Evolutionary conservation across 2,797 vertebrate species (phyloP), one percentile per base, ranked within the genome.

Genomic region (Numenius phaeopus): DNA sequence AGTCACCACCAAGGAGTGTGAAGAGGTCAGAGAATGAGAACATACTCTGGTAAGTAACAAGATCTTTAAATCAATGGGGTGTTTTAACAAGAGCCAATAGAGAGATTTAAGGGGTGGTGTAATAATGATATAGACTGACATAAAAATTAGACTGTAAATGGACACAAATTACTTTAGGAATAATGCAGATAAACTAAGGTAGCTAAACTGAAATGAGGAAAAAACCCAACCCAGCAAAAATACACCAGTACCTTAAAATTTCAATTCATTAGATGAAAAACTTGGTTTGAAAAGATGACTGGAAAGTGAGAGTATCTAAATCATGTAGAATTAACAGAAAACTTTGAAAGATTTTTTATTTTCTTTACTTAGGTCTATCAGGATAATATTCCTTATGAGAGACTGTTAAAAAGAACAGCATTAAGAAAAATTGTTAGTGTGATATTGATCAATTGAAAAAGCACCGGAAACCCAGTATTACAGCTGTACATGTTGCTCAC

Each of bases 21-120:
- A 89, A 90, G 85, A 94, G 93, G 94, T 96, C 94, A 95, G 75
- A 92, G 93, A 90, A 89, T 81, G 50, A 90, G 95, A 94, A 92
- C 65, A 85, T 49, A 59, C 52, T 65, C 62, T n/a, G 44, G 75
- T 73, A 86, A 89, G 87, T 92, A 96, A 92, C 5, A 0, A 92
- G 73, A 94, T 70, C 58, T 95, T 95, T 87, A 93, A 96, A 97
- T 91, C 88, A 93, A 73, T 81, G 67, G 39, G 47, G 50, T 87
- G 71, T 84, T 97, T 92, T 78, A 91, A 82, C 61, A 97, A 71
- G 40, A 90, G 34, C 49, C 67, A 87, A 71, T 22, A 62, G 75
- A 90, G 72, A 90, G 39, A 72, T 92, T 90, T 82, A 90, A 79
- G 75, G 55, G 24, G 29, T 83, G 40, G 55, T 86, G 1, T 59